These are phyloP conservation scores for Calephelis perditalis DNA, from an alignment of 2,888 invertebrate species.

Conservation along the genomic window DNA sequence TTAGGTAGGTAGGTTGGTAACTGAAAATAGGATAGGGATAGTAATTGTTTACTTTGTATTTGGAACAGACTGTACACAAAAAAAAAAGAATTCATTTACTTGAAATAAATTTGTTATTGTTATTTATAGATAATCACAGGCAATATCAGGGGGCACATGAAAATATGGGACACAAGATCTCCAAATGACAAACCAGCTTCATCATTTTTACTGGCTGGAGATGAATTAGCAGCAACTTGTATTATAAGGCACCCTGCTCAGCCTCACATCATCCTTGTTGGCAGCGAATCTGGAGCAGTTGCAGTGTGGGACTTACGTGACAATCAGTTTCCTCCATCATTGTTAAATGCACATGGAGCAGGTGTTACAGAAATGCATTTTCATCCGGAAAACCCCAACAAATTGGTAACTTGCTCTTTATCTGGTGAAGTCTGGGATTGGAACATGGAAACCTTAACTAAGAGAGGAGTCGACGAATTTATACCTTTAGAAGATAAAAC, in stretches of 20 bases:
- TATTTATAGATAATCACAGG: slow-evolving; percentile 84
- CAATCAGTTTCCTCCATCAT: slow-evolving; percentile 88
- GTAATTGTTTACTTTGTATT: no score
- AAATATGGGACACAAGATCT: slow-evolving; percentile 90
- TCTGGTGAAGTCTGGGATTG: slow-evolving; percentile 95
- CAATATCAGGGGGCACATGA: slow-evolving; percentile 93
- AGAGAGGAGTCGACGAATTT: slow-evolving; percentile 73
- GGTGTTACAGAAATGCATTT: slow-evolving; percentile 92
- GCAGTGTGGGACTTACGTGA: slow-evolving; percentile 94
- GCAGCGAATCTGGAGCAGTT: slow-evolving; percentile 91
- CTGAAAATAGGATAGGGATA: no score
- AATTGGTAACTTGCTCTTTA: slow-evolving; percentile 88
- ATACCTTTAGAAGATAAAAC: slow-evolving; percentile 83
- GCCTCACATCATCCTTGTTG: slow-evolving; percentile 88
- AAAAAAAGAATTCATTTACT: no score
- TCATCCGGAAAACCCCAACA: slow-evolving; percentile 90
- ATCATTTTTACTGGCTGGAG: slow-evolving; percentile 86
- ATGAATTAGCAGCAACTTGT: slow-evolving; percentile 85
- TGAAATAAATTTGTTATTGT: no score
- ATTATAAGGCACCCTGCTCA: slow-evolving; percentile 92
- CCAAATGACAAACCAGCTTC: slow-evolving; percentile 80
- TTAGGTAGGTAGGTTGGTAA: no score
- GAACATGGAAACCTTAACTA: slow-evolving; percentile 81
- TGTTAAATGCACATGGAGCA: slow-evolving; percentile 86
- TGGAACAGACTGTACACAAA: no score